A percentile compares a stretch with the other conserved stretches of the same genome.
Evolutionary conservation across 1,140 invertebrate genomes (phyloP).

Genomic region (Thaumatotibia leucotreta): DNA sequence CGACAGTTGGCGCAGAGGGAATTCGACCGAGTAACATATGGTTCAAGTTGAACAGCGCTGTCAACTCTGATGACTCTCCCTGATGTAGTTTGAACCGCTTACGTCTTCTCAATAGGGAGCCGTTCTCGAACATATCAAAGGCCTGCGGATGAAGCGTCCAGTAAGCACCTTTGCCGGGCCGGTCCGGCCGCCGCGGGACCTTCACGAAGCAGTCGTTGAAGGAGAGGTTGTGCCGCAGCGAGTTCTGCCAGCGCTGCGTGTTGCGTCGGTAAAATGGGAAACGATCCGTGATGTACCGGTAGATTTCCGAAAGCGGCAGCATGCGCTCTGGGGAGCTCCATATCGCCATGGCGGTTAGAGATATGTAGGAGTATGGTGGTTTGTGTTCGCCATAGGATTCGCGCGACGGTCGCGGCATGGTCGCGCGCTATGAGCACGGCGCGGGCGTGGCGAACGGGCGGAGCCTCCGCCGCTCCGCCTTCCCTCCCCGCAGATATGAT

Average conservation of each 20-base stretch:
- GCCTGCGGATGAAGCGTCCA: constrained; percentile 93
- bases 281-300: constrained; percentile 93
- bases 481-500: constrained; percentile 52
- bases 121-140: constrained; percentile 97
- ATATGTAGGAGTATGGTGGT: constrained; percentile 98
- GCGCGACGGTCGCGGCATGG: constrained; percentile 93
- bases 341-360: constrained; percentile 97
- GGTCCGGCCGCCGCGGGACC: constrained; percentile 91
- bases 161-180: constrained; percentile 94
- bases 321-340: constrained; percentile 96
- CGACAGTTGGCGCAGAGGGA: constrained; percentile 24
- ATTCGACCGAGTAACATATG: constrained; percentile 75
- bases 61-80: constrained; percentile 77
- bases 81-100: constrained; percentile 93
- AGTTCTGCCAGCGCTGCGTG: constrained; percentile 80
- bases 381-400: constrained; percentile 97
- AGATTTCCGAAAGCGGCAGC: constrained; percentile 95
- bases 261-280: constrained; percentile 92
- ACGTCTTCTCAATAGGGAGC: constrained; percentile 89
- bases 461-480: constrained; percentile 23
- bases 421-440: constrained; percentile 31
- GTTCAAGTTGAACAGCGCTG: constrained; percentile 86
- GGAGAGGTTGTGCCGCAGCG: constrained; percentile 90
- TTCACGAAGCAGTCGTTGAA: constrained; percentile 98
- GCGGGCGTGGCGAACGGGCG: constrained; percentile 24